A percentile compares a stretch with the other conserved stretches of the same genome.
Evolutionary conservation across 2,888 invertebrate species (phyloP).

Genomic region (Branchipolynoe longqiensis): DNA sequence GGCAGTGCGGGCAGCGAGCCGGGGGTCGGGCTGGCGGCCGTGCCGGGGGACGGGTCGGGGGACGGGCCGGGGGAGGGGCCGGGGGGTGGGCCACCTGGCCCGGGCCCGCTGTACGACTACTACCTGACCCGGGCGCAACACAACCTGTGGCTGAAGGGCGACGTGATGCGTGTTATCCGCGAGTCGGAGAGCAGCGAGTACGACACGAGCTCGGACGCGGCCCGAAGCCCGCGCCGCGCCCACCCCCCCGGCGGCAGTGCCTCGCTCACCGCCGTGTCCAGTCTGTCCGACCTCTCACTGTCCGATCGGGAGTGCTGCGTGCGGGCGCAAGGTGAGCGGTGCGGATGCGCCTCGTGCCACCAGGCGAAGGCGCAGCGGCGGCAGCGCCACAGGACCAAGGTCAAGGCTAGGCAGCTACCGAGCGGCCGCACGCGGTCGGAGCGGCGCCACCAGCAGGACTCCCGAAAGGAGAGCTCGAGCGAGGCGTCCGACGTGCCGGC

Average conservation of each 20-base stretch:
- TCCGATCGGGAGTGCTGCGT: not conserved
- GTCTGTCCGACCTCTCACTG: slow-evolving; percentile 58
- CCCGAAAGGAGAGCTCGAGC: not conserved
- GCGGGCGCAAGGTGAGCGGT: not conserved
- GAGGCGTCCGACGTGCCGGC: not conserved
- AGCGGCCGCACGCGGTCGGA: slow-evolving; percentile 22
- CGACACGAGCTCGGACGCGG: slow-evolving; percentile 29
- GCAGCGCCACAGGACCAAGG: not conserved
- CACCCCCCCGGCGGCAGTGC: not conserved
- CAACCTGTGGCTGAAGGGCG: slow-evolving; percentile 54
- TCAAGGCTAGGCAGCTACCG: slow-evolving; percentile 17
- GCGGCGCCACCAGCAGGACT: not conserved
- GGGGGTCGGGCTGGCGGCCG: not conserved
- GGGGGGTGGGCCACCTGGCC: slow-evolving; percentile 25
- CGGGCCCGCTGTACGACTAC: slow-evolving; percentile 54
- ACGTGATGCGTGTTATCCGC: slow-evolving; percentile 57
- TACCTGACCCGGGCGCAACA: slow-evolving; percentile 57
- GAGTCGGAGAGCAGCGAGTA: slow-evolving; percentile 61
- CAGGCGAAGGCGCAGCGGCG: not conserved
- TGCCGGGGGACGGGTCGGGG: slow-evolving; percentile 59
- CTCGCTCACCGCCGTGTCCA: slow-evolving; percentile 59
- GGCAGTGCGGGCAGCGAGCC: not conserved
- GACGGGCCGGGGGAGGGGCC: slow-evolving; percentile 60
- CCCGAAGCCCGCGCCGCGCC: not conserved
- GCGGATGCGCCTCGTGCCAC: not conserved